Conservation (phyloP, 2,113 vertebrate genomes). For the Hemiscyllium ocellatum region DNA sequence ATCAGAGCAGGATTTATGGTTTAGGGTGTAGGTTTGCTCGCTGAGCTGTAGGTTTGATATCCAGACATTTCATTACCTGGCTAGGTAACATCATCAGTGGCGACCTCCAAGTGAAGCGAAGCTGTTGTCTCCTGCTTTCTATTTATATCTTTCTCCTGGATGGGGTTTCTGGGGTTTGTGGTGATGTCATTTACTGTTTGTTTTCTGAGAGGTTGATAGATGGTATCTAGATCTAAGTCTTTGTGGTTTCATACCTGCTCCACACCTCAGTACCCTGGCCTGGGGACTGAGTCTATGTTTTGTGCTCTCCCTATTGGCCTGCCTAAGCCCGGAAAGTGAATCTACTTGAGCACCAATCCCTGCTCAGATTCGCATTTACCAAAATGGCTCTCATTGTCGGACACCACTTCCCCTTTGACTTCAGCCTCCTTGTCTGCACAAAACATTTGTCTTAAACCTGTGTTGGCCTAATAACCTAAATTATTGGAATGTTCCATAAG, state of each 20-base stretch:
- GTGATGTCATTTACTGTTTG: too few relatives aligned
- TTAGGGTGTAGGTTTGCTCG: neutral
- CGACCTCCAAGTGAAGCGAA: too few relatives aligned
- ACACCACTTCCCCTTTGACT: neutral
- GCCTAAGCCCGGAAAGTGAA: neutral
- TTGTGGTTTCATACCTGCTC: neutral
- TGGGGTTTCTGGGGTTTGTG: too few relatives aligned
- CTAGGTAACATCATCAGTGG: too few relatives aligned
- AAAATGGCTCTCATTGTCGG: neutral
- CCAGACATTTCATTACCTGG: too few relatives aligned
- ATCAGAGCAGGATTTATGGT: neutral
- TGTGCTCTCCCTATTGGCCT: neutral
- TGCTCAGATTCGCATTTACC: neutral
- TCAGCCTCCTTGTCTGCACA: neutral
- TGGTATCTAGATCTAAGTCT: too few relatives aligned
- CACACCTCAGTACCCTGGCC: too few relatives aligned
- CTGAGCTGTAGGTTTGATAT: too few relatives aligned
- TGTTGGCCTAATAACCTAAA: neutral
- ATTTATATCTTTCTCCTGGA: too few relatives aligned
- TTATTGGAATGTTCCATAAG: neutral
- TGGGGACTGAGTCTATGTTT: neutral
- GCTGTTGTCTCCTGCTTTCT: too few relatives aligned
- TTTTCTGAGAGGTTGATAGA: too few relatives aligned
- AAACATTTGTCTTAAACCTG: neutral
- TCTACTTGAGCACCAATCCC: neutral